Conservation (phyloP, 1,140 invertebrate species). For the Whitmania pigra region DNA sequence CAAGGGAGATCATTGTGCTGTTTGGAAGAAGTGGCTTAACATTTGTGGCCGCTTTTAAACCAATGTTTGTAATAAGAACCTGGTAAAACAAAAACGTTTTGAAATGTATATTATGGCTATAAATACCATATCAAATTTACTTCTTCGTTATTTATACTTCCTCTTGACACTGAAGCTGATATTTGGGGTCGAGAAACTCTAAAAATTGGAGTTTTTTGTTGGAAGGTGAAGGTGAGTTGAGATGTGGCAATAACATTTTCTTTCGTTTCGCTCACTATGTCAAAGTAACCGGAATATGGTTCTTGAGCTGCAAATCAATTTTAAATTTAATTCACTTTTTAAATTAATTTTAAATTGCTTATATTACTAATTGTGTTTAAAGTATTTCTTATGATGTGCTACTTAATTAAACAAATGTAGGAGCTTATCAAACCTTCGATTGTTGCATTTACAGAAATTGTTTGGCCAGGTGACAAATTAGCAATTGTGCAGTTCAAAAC, state of each 20-base stretch:
- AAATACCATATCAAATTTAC: neutral
- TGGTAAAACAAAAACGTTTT: neutral
- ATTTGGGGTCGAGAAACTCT: neutral
- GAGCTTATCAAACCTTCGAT: no score
- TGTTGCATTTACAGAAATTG: no score
- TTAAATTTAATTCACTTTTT: no score
- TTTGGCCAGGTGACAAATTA: no score
- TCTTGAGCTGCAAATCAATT: neutral
- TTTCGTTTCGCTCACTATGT: neutral
- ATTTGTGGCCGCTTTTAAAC: constrained; percentile 23
- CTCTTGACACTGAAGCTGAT: constrained; percentile 12
- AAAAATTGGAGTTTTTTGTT: constrained; percentile 13
- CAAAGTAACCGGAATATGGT: neutral
- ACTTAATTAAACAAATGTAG: no score
- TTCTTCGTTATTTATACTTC: neutral
- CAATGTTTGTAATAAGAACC: constrained; percentile 26
- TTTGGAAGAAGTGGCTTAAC: constrained; percentile 23
- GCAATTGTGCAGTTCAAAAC: no score
- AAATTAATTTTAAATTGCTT: no score
- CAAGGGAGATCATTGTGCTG: constrained; percentile 20
- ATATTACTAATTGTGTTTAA: no score
- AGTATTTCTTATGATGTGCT: no score
- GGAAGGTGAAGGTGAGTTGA: neutral
- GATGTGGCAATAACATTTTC: neutral
- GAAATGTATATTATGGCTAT: neutral